Evolutionary conservation across 2,113 vertebrate species (phyloP), one percentile per base, ranked within the genome.

Genomic region (Ciconia boyciana): DNA sequence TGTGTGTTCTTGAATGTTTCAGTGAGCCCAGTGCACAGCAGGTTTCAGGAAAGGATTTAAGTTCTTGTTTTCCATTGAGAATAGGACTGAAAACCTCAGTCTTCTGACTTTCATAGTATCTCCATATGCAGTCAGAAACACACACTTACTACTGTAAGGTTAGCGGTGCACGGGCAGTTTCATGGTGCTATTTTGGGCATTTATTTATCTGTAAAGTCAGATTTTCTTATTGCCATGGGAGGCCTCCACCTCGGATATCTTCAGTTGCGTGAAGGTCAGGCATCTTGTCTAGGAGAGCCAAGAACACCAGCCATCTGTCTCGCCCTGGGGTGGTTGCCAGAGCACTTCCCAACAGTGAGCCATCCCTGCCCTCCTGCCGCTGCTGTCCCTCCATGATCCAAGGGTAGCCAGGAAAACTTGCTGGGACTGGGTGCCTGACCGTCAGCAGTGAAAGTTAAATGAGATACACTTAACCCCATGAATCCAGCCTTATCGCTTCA

Each of bases 271-370:
- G 66, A 65, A 43, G 41, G 21, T 61, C 22, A 54, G 34, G 19
- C 0, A 8, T 39, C 20, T 34, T 54, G 11, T 31, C 48, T 8
- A 22, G 11, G 13, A 55, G 6, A 68, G 2, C 25, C 41, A 76
- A 19, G 66, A 44, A 46, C 29, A 65, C 2, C 57, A 68, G 4
- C 10, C 1, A 4, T 5, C 28, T 71, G 14, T 66, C 36, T 52
- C 0, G 0, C 12, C 26, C 5, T 10, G 9, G 32, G 8, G 7
- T 65, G 7, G 3, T 4, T 48, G 17, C 52, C 48, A 76, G 13
- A 41, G 48, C 10, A 12, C 20, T 87, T 75, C 13, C 24, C 48
- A 36, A 2, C 2, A 2, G 13, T 18, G 19, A 62, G 9, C 6
- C 15, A 32, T 11, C 57, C 49, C 36, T 51, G 11, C 7, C 11